Conservation (phyloP, 2,888 invertebrate genomes). For the Habroteleia sp. region DNA sequence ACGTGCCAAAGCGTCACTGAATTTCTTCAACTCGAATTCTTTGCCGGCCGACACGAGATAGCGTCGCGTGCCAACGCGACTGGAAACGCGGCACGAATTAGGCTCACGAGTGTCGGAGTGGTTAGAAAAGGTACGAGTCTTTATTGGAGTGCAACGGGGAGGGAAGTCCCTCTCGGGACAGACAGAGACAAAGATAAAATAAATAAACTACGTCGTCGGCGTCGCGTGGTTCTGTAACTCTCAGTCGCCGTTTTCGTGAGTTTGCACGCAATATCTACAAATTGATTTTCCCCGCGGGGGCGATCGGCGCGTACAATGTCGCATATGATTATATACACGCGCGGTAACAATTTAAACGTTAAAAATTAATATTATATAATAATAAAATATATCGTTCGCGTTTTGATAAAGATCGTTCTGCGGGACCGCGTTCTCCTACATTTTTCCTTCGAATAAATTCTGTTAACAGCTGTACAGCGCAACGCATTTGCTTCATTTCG, state of each 20-base stretch:
- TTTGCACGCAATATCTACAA: slow-evolving; percentile 64
- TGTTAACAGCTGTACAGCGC: slow-evolving; percentile 75
- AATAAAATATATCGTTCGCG: slow-evolving; percentile 64
- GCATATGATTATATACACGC: slow-evolving; percentile 56
- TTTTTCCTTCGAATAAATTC: slow-evolving; percentile 66
- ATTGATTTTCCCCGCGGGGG: slow-evolving; percentile 43
- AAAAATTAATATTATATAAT: slow-evolving; percentile 60
- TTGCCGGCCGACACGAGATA: too few relatives aligned
- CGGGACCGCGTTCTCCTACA: slow-evolving; percentile 62
- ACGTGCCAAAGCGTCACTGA: too few relatives aligned
- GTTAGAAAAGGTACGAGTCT: slow-evolving; percentile 55
- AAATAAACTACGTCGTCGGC: slow-evolving; percentile 66
- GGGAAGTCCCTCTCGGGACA: slow-evolving; percentile 23
- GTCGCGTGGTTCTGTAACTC: slow-evolving; percentile 64
- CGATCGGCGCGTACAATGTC: slow-evolving; percentile 37
- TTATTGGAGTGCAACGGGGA: slow-evolving; percentile 63
- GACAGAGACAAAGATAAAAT: slow-evolving; percentile 50
- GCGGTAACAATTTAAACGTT: slow-evolving; percentile 57
- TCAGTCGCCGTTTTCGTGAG: slow-evolving; percentile 63
- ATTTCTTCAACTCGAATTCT: too few relatives aligned
- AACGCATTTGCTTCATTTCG: slow-evolving; percentile 67
- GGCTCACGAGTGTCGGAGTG: slow-evolving; percentile 36
- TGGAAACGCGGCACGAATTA: too few relatives aligned
- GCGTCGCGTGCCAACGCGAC: too few relatives aligned
- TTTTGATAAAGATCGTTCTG: slow-evolving; percentile 74